Evolutionary conservation across 1,140 invertebrate genomes (phyloP).

Genomic region (Orussus abietinus): DNA sequence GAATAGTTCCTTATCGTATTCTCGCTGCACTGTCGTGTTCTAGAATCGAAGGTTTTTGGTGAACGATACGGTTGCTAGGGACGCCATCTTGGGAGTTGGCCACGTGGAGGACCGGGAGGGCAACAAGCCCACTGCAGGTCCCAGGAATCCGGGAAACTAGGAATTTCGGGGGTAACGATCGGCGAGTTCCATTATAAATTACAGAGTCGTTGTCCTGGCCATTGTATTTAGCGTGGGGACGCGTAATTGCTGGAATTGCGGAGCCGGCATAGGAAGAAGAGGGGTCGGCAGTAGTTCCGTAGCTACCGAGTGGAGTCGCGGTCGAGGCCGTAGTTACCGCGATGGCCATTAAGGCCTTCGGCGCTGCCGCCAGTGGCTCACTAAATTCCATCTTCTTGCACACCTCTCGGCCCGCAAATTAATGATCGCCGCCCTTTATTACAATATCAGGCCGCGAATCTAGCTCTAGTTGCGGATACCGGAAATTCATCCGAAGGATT

Average conservation of each 20-base stretch:
- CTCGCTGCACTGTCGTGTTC: no score
- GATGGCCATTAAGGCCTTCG: slow-evolving; percentile 50
- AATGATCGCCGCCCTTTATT: slow-evolving; percentile 41
- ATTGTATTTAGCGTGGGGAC: slow-evolving; percentile 46
- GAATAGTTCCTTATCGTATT: no score
- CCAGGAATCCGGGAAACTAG: no score
- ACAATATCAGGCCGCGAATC: slow-evolving; percentile 38
- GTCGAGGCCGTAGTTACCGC: slow-evolving; percentile 43
- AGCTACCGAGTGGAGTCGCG: slow-evolving; percentile 25
- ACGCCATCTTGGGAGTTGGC: background rate
- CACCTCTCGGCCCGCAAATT: slow-evolving; percentile 42
- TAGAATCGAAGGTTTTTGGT: no score
- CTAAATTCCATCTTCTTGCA: slow-evolving; percentile 49
- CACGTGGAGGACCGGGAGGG: background rate
- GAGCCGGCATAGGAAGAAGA: no score
- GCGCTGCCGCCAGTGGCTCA: slow-evolving; percentile 45
- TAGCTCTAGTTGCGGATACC: no score
- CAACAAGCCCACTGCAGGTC: no score
- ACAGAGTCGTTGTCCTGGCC: slow-evolving; percentile 47
- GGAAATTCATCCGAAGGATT: no score
- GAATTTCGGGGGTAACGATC: no score
- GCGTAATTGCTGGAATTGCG: slow-evolving; percentile 44
- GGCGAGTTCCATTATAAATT: no score
- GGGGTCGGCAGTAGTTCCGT: no score
- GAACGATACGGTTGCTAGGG: no score